These are phyloP conservation scores for Dendrolimus kikuchii DNA, from an alignment of 1,140 invertebrate genomes.

Conservation along the genomic window DNA sequence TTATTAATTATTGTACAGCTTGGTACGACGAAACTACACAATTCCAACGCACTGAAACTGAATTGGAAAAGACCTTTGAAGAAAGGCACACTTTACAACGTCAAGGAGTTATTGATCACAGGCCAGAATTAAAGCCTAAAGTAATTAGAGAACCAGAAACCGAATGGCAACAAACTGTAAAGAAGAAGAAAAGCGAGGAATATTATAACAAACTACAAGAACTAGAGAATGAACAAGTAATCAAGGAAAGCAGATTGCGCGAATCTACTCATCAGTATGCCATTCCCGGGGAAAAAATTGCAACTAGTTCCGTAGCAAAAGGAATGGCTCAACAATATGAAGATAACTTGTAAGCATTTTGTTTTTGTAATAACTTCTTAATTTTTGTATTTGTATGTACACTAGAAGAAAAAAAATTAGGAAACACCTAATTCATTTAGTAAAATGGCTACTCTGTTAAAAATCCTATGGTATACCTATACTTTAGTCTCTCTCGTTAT, in stretches of 20 bases:
- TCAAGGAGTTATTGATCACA: conserved; percentile 74
- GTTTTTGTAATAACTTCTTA: too few relatives aligned
- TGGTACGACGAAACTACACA: conserved; percentile 93
- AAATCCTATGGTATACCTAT: too few relatives aligned
- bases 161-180: conserved; percentile 88
- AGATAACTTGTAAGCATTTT: conserved; percentile 83
- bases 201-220: conserved; percentile 88
- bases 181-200: conserved; percentile 86
- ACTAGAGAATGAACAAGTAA: conserved; percentile 87
- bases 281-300: conserved; percentile 87
- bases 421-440: too few relatives aligned
- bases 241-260: conserved; percentile 84
- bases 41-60: conserved; percentile 89
- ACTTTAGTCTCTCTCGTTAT: too few relatives aligned
- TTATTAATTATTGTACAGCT: conserved; percentile 74
- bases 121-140: conserved; percentile 78
- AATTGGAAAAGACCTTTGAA: conserved; percentile 90
- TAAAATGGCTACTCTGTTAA: too few relatives aligned
- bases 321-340: conserved; percentile 91
- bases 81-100: conserved; percentile 82
- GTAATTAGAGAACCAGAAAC: conserved; percentile 81
- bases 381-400: too few relatives aligned
- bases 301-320: conserved; percentile 83
- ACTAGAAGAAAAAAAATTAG: too few relatives aligned
- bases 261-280: conserved; percentile 87